Percentiles rank a stretch among this genome's conserved stretches.
These are phyloP conservation scores for Philopotamus ludificatus DNA, from an alignment of 1,140 invertebrate genomes.

Conservation along the genomic window DNA sequence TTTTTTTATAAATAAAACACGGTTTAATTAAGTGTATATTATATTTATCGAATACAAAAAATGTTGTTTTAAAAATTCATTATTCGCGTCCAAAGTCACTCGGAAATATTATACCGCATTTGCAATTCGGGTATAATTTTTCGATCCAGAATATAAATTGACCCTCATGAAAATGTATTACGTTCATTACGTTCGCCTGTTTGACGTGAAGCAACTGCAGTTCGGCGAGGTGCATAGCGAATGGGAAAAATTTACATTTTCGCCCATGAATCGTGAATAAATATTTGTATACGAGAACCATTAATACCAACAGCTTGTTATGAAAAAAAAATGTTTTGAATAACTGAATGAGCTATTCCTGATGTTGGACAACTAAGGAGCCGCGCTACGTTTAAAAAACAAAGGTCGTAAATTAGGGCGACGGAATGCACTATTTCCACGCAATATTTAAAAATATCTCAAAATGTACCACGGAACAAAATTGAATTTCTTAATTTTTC, in stretches of 20 bases:
- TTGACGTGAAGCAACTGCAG: too few species aligned
- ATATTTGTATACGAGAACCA: neutral
- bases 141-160: neutral
- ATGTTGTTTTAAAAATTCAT: neutral
- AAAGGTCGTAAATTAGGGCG: neutral
- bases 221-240: too few species aligned
- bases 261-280: neutral
- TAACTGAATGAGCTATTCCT: neutral
- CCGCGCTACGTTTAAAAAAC: neutral
- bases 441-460: neutral
- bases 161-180: neutral
- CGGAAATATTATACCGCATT: too few species aligned
- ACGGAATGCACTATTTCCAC: neutral
- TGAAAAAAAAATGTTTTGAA: slow-evolving; percentile 3
- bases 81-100: too few species aligned
- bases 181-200: neutral
- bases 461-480: neutral
- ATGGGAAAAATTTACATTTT: neutral
- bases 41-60: too few species aligned
- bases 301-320: neutral
- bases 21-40: too few species aligned
- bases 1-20: too few species aligned
- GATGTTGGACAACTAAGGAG: neutral
- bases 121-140: too few species aligned
- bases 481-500: too few species aligned